These are phyloP conservation scores for Falco rusticolus DNA, from an alignment of 2,797 vertebrate species.

Conservation along the genomic window DNA sequence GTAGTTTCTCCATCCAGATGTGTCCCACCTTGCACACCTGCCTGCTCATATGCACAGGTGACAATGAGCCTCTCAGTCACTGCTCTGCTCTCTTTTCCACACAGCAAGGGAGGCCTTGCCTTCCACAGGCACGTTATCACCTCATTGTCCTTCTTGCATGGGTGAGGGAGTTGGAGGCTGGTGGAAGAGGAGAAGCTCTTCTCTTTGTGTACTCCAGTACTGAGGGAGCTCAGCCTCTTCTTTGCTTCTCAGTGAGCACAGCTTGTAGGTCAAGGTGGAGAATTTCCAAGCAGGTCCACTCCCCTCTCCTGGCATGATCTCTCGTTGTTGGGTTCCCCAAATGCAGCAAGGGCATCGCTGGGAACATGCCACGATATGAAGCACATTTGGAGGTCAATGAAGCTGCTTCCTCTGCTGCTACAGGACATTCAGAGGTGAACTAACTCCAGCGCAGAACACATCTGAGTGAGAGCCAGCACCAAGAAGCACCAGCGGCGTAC, in stretches of 20 bases:
- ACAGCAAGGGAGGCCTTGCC: background rate
- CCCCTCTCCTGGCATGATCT: background rate
- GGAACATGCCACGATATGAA: fast-evolving
- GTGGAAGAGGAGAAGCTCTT: background rate
- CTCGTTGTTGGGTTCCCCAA: too few relatives aligned
- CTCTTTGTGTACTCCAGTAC: too few relatives aligned
- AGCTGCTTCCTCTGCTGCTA: background rate
- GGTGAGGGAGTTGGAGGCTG: background rate
- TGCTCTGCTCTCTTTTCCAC: background rate
- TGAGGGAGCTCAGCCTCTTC: background rate
- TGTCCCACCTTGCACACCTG: too few relatives aligned
- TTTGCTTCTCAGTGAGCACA: fast-evolving
- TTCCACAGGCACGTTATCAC: background rate
- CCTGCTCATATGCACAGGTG: background rate
- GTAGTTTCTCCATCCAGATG: background rate
- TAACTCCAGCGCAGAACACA: background rate
- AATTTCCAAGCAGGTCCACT: background rate
- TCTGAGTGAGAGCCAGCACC: background rate
- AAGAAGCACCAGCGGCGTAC: fast-evolving
- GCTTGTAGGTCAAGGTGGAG: background rate
- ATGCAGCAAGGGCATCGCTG: background rate
- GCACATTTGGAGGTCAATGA: background rate
- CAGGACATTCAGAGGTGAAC: background rate
- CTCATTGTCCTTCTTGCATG: background rate
- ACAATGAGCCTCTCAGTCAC: too few relatives aligned